Base-by-base conservation (phyloP, 92 coral and sea anemone species). In the Muricea muricata region DNA sequence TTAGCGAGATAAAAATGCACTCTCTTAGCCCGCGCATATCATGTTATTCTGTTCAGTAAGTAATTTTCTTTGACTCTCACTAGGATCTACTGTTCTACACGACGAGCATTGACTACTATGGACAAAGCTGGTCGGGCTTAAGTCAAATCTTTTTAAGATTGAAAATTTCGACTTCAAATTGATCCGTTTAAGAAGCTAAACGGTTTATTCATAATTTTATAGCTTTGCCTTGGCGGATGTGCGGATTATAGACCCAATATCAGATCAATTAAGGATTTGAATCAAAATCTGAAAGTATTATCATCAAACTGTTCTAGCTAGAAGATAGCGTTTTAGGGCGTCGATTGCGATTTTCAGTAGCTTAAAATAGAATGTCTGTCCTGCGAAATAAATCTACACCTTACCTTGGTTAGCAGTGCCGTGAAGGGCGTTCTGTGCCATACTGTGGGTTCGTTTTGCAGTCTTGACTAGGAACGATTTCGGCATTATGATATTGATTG, bases 401-500 rank as follows among this genome's bases (percentile, higher is more conserved):
- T 25, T 63, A 63, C 70, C 70, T 15, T 63, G 35, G 11, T 32
- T 32, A 21, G 30, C 13, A 26, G 70, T 25, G 21, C 70, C 70
- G 24, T 32, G 34, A 26, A 63, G 70, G 1, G 70, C 37, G 37
- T 81, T 66, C 57, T 42, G 50, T n/a, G 25, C 58, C 75, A 58
- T 20, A 21, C 75, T 30, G 17, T 79, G 81, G 37, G 81, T 18
- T 8, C 32, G 28, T 14, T 69, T 73, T 6, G 46, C 29, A 45
- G 85, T 69, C 30, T 91, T 87, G 54, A 91, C 88, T 7, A 91
- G 66, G 65, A 91, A 91, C 3, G 94, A 91, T 55, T 72, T 80
- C 69, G 94, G 94, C 94, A 91, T 88, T 82, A 57, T 87, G 52
- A n/a, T n/a, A n/a, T n/a, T n/a, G n/a, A n/a, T 15, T 26, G 81